phyloP scores from a whole-genome alignment of 2,113 vertebrate genomes.

The Syngnathus floridae region DNA sequence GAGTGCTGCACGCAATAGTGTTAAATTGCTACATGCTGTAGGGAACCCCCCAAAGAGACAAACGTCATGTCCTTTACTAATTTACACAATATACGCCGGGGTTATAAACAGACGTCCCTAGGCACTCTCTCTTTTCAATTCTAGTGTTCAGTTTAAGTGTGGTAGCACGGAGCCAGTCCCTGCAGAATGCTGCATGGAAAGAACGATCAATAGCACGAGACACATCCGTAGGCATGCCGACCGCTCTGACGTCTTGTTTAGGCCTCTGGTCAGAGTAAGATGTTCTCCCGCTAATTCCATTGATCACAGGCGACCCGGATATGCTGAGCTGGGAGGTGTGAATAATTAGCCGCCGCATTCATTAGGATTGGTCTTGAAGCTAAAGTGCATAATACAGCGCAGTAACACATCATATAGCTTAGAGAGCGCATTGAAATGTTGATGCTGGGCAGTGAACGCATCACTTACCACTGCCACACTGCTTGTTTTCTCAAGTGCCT shows the following conservation, averaged over 20 bases:
- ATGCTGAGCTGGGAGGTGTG: constrained; percentile 30
- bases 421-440: constrained; percentile 7
- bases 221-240: constrained; percentile 14
- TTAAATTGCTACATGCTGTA: too few species aligned
- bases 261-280: constrained; percentile 34
- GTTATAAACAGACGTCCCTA: constrained; percentile 29
- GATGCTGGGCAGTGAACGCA: not conserved
- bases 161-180: constrained; percentile 3
- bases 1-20: constrained; percentile 15
- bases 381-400: constrained; percentile 5
- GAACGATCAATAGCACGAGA: constrained; percentile 32
- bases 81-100: constrained; percentile 44
- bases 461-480: not conserved
- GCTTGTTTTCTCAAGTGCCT: not conserved
- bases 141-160: constrained; percentile 11
- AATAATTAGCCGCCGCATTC: constrained; percentile 30
- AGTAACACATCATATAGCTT: not conserved
- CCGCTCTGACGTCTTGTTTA: constrained; percentile 32
- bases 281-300: constrained; percentile 33
- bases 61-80: constrained; percentile 35
- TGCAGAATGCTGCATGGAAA: constrained; percentile 2
- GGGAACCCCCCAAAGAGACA: constrained; percentile 29
- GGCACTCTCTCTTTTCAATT: constrained; percentile 25
- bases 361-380: constrained; percentile 21
- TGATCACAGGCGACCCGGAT: constrained; percentile 28